Evolutionary conservation across 2,113 vertebrate genomes (phyloP).

Genomic region (Axis porcinus): DNA sequence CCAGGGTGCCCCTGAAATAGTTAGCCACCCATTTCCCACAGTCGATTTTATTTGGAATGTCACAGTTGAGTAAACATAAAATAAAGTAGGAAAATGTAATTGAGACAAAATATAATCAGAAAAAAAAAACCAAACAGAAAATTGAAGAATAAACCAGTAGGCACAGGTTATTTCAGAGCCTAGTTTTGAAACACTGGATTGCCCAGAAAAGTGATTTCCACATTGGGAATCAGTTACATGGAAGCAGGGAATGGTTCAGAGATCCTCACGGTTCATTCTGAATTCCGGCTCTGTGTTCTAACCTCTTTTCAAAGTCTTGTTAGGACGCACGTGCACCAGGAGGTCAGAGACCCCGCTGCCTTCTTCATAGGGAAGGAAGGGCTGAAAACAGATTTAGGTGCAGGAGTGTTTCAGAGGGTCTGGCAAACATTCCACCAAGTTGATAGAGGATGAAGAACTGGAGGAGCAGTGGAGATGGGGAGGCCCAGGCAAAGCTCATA

Average conservation of each 20-base stretch:
- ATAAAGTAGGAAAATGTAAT: not conserved
- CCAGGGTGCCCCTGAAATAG: not conserved
- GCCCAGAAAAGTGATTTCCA: not conserved
- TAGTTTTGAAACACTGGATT: not conserved
- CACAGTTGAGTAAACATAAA: not conserved
- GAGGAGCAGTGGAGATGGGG: rapidly evolving
- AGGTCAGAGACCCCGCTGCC: not conserved
- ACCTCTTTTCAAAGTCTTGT: not conserved
- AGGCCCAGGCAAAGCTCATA: not conserved
- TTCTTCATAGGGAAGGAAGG: not conserved
- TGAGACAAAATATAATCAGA: not conserved
- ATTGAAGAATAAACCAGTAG: not conserved
- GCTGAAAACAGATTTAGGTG: too few species aligned
- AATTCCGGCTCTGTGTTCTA: not conserved
- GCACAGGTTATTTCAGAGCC: not conserved
- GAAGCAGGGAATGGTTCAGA: rapidly evolving
- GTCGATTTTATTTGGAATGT: not conserved
- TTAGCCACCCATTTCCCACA: not conserved
- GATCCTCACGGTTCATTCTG: rapidly evolving
- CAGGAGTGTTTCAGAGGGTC: rapidly evolving
- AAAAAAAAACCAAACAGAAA: not conserved
- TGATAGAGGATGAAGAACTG: rapidly evolving
- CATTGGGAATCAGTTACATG: rapidly evolving
- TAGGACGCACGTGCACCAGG: rapidly evolving
- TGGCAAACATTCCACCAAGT: too few species aligned